phyloP scores from a whole-genome alignment of 2,888 invertebrate genomes.

The Dusona sp. region DNA sequence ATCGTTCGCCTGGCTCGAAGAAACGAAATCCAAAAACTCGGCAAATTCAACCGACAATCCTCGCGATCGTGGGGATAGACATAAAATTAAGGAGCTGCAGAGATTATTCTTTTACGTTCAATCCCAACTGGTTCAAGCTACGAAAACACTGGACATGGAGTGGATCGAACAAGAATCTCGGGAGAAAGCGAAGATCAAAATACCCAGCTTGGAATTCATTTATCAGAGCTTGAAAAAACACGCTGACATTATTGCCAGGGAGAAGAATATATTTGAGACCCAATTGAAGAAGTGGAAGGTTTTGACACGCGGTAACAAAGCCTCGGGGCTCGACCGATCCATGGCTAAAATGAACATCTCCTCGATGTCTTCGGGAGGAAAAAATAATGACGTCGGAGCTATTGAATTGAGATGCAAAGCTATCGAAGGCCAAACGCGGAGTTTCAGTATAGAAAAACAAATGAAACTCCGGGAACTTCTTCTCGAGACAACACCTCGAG shows the following conservation, averaged over 20 bases:
- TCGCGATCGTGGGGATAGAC: slow-evolving; percentile 87
- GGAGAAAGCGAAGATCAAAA: slow-evolving; percentile 85
- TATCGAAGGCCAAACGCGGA: slow-evolving; percentile 77
- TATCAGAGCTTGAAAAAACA: slow-evolving; percentile 92
- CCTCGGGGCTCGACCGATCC: slow-evolving; percentile 76
- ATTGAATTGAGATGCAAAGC: slow-evolving; percentile 80
- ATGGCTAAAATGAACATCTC: slow-evolving; percentile 78
- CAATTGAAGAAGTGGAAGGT: slow-evolving; percentile 77
- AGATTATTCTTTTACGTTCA: slow-evolving; percentile 90
- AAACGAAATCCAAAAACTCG: slow-evolving; percentile 86
- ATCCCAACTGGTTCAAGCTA: slow-evolving; percentile 90
- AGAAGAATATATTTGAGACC: slow-evolving; percentile 82
- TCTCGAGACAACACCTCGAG: slow-evolving; percentile 74
- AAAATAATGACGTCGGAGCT: slow-evolving; percentile 73
- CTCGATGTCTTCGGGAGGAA: slow-evolving; percentile 63
- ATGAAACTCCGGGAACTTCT: slow-evolving; percentile 77
- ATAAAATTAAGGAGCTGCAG: slow-evolving; percentile 89
- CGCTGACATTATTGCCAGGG: slow-evolving; percentile 88
- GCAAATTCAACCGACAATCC: slow-evolving; percentile 77
- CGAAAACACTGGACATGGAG: slow-evolving; percentile 90
- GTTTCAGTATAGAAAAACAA: slow-evolving; percentile 79
- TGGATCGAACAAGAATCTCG: slow-evolving; percentile 87
- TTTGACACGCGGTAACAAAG: slow-evolving; percentile 70
- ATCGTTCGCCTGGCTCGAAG: slow-evolving; percentile 87
- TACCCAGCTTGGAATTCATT: slow-evolving; percentile 91